These are phyloP conservation scores for Chromoteleia sp. DNA, from an alignment of 2,888 invertebrate species.

Conservation along the genomic window DNA sequence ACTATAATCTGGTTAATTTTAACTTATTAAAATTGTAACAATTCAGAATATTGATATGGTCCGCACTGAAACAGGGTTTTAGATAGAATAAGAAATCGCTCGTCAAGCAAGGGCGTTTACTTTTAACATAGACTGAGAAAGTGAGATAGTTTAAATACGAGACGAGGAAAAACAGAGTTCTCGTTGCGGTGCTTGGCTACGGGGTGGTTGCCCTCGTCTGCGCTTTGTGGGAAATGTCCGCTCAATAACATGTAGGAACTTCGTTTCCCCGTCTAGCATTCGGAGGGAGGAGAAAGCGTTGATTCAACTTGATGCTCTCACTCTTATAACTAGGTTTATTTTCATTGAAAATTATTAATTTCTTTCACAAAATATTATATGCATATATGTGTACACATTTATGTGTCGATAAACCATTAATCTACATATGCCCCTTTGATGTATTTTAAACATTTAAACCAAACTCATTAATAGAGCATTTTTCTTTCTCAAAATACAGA, in stretches of 20 bases:
- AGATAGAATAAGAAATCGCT: constrained; percentile 61
- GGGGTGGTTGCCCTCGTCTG: constrained; percentile 85
- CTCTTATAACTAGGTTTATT: constrained; percentile 60
- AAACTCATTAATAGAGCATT: too few species aligned
- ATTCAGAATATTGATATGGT: neutral
- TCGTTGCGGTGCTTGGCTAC: constrained; percentile 78
- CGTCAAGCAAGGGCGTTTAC: constrained; percentile 48
- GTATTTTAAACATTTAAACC: too few species aligned
- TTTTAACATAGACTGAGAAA: constrained; percentile 55
- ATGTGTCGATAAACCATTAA: too few species aligned
- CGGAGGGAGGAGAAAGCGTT: constrained; percentile 60
- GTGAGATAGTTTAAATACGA: constrained; percentile 60
- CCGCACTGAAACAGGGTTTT: constrained; percentile 4
- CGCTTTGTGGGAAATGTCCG: constrained; percentile 84
- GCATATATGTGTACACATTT: too few species aligned
- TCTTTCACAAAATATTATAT: too few species aligned
- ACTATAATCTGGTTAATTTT: too few species aligned
- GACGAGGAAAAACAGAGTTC: constrained; percentile 72
- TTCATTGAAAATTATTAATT: constrained; percentile 64
- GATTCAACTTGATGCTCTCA: constrained; percentile 17
- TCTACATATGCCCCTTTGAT: too few species aligned
- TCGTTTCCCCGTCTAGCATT: constrained; percentile 72
- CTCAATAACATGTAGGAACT: constrained; percentile 83
- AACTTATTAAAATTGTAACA: too few species aligned
- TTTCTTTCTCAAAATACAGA: too few species aligned